Base-by-base conservation (phyloP, 1,140 invertebrate genomes). In the Nylanderia fulva region DNA sequence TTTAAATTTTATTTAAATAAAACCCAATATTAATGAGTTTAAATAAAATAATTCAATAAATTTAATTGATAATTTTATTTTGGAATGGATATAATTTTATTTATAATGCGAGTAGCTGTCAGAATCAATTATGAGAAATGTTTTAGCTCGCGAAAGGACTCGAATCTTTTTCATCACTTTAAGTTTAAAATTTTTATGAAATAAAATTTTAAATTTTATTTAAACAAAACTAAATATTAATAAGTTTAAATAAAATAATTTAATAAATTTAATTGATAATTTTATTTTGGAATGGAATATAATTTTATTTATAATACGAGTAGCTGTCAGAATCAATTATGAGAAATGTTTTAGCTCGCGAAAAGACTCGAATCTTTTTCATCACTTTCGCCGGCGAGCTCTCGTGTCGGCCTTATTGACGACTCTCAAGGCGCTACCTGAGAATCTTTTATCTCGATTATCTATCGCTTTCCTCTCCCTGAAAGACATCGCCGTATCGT, bases 371-470 rank as follows among this genome's bases (percentile, higher is more conserved):
- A 29, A 33, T 42, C 52, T 72, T 58, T 42, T 66, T 79, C 45
- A 54, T 79, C 45, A 54, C 63, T 79, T 58, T 71, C 66, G 64
- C 24, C 24, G 18, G 29, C 52, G 77, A 64, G 29, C 24, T 42
- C 52, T 15, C 36, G 33, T 36, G 8, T 36, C n/a, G 74, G 2
- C 29, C 58, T 76, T 63, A 63, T 76, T 76, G 68, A 66, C 75
- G 52, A 56, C 27, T 68, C 58, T 52, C 42, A 42, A n/a, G 74
- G 29, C 6, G 83, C 61, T 85, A 75, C 36, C 80, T 84, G 27
- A 63, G 58, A 82, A 21, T 63, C 56, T 48, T 48, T 64, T 84
- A 84, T 84, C 80, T 72, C 71, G 80, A 84, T 84, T 63, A 84
- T 84, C 80, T 74, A 84, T 84, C 56, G 80, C 45, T 48, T 21